Percentiles rank a stretch among this genome's conserved stretches.
phyloP scores from a whole-genome alignment of 2,797 vertebrate species.

The Pelochelys cantorii region DNA sequence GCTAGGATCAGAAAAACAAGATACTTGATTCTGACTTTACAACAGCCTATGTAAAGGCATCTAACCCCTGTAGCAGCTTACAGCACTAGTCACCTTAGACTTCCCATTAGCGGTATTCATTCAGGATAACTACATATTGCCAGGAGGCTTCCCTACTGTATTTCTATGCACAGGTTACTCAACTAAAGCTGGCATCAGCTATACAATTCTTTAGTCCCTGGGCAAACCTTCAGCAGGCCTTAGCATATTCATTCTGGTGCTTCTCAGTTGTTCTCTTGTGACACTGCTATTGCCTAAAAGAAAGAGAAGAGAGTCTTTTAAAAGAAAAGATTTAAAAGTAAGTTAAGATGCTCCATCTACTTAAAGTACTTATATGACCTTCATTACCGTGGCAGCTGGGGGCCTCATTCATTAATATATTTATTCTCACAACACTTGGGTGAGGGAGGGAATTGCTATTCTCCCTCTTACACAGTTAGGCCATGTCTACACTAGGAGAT shows the following conservation, averaged over 20 bases:
- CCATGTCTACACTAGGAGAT: no score
- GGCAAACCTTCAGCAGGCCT: constrained; percentile 61
- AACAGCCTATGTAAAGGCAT: constrained; percentile 81
- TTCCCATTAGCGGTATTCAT: constrained; percentile 80
- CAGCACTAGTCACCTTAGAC: constrained; percentile 80
- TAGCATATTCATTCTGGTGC: background rate
- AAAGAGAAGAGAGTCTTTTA: constrained; percentile 29
- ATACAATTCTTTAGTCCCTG: constrained; percentile 41
- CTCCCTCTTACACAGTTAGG: background rate
- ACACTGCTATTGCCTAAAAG: constrained; percentile 74
- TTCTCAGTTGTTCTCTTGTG: constrained; percentile 83
- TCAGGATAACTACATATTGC: constrained; percentile 68
- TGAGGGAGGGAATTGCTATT: no score
- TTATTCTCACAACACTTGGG: background rate
- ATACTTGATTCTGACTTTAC: constrained; percentile 73
- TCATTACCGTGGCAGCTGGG: background rate
- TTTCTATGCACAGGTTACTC: constrained; percentile 58
- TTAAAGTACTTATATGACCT: background rate
- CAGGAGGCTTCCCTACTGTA: constrained; percentile 60
- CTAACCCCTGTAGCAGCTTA: constrained; percentile 81
- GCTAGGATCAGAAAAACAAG: constrained; percentile 39
- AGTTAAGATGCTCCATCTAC: background rate
- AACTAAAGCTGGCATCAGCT: constrained; percentile 50
- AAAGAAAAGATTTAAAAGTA: background rate
- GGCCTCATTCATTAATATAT: background rate